Base-by-base conservation (phyloP, 2,888 invertebrate genomes). In the Andrena bucephala region DNA sequence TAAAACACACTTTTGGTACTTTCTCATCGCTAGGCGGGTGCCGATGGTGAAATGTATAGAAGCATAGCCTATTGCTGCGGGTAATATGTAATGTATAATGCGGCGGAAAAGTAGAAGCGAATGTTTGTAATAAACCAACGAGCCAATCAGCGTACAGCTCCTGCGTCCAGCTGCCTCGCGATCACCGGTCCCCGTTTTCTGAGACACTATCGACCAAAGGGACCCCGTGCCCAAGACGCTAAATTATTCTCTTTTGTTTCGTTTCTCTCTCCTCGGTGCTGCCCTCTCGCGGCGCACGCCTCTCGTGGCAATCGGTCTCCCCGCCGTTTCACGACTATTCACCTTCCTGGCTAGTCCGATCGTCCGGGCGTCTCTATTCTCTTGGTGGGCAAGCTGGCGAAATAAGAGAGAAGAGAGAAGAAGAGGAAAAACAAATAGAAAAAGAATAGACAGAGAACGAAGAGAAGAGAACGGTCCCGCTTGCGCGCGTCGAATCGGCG, bases 121-220 rank as follows among this genome's bases (percentile, higher is more conserved):
- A 92, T 91, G 91, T 92, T 91, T 92, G 90, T 92, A 92, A 92
- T 89, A 90, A 94, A 93, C 93, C 94, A 94, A 93, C 93, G 93
- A 94, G 93, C 93, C 93, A 94, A 93, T 93, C 93, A 93, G 93
- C 92, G 93, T 93, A 93, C 91, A 92, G 93, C 93, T 92, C 91
- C 88, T 90, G 89, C 90, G 91, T 91, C 92, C 91, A 92, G 91
- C 91, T 86, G 87, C 89, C 91, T 87, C 89, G 86, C 85, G 85
- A 84, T 84, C 89, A 85, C 88, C 89, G 85, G 57, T 76, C 67
- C 85, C 82, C 83, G 87, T 81, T 87, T 89, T 90, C 83, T 72
- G 89, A 90, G 90, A 89, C 89, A 67, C 65, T 89, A 89, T 90
- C n/a, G 8, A 87, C 89, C 89, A 57, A 57, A 91, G 86, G 63